phyloP scores from a whole-genome alignment of 2,888 invertebrate species.

The Strigamia maritima region DNA sequence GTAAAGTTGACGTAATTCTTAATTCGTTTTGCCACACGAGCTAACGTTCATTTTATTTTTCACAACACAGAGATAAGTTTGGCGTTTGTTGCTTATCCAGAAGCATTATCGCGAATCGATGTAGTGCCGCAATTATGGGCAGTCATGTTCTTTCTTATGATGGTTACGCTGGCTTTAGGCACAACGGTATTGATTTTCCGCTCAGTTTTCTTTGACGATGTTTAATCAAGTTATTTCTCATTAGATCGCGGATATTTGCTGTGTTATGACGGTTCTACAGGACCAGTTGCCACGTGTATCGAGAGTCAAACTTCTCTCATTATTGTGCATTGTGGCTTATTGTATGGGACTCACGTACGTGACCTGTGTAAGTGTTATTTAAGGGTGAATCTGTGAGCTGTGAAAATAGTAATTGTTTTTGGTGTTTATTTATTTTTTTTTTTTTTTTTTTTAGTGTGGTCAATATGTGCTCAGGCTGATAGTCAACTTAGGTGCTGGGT shows the following conservation, averaged over 20 bases:
- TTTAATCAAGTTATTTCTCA: neutral
- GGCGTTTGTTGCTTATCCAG: slow-evolving; percentile 80
- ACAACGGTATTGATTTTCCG: slow-evolving; percentile 48
- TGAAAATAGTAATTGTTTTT: no score
- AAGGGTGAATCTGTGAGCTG: neutral
- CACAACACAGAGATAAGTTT: slow-evolving; percentile 64
- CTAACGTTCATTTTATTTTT: neutral
- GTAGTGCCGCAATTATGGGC: slow-evolving; percentile 72
- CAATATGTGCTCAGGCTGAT: slow-evolving; percentile 61
- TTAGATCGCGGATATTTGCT: slow-evolving; percentile 46
- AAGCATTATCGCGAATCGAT: slow-evolving; percentile 72
- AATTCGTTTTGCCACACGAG: neutral
- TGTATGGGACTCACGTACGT: slow-evolving; percentile 66
- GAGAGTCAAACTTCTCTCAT: slow-evolving; percentile 62
- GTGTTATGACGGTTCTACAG: slow-evolving; percentile 65
- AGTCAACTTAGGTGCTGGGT: slow-evolving; percentile 63
- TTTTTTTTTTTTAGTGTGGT: slow-evolving; percentile 57
- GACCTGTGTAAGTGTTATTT: slow-evolving; percentile 63
- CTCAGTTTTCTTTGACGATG: no score
- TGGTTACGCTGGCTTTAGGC: slow-evolving; percentile 73
- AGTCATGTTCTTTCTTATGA: slow-evolving; percentile 76
- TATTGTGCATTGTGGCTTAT: slow-evolving; percentile 60
- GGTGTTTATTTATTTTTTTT: neutral
- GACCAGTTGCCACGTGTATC: slow-evolving; percentile 65
- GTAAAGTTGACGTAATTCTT: slow-evolving; percentile 46